Conservation (phyloP, 92 coral and sea anemone genomes). For the Heliopora coerulea region DNA sequence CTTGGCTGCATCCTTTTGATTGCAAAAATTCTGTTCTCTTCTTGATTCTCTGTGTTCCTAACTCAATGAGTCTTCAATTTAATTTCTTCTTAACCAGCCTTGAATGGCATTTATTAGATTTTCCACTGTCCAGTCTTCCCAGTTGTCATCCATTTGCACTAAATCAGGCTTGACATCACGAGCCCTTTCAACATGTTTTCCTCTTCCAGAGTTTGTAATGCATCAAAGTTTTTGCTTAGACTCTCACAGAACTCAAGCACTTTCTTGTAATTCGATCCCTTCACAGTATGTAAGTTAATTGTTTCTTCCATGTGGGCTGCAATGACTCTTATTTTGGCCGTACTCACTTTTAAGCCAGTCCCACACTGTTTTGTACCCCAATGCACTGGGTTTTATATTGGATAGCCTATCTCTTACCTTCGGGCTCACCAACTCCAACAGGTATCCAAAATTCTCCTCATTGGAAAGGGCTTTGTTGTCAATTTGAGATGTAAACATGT, state of each 20-base stretch:
- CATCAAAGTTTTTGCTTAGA: conserved; percentile 47
- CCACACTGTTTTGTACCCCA: conserved; percentile 64
- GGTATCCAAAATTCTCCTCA: conserved; percentile 55
- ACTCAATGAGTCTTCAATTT: conserved; percentile 15
- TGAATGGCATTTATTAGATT: conserved; percentile 34
- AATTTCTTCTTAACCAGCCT: conserved; percentile 52
- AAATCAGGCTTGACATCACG: conserved; percentile 61
- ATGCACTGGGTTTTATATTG: conserved; percentile 55
- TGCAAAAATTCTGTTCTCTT: conserved; percentile 11
- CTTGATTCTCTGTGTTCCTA: conserved; percentile 11
- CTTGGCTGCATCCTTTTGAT: not conserved
- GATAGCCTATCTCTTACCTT: conserved; percentile 50
- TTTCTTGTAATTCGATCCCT: conserved; percentile 40
- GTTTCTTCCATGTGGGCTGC: conserved; percentile 61
- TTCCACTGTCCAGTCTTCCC: conserved; percentile 62
- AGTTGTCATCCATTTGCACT: conserved; percentile 48
- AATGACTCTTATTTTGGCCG: conserved; percentile 53
- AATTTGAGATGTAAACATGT: conserved; percentile 58
- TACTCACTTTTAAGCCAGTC: conserved; percentile 50
- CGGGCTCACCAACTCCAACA: conserved; percentile 47
- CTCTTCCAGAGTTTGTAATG: conserved; percentile 52
- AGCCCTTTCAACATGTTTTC: conserved; percentile 43
- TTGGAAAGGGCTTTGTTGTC: conserved; percentile 33
- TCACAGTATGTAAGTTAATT: conserved; percentile 47
- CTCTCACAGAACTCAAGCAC: conserved; percentile 53